Base-by-base conservation (phyloP, 1,140 invertebrate genomes). In the Drosophila santomea region DNA sequence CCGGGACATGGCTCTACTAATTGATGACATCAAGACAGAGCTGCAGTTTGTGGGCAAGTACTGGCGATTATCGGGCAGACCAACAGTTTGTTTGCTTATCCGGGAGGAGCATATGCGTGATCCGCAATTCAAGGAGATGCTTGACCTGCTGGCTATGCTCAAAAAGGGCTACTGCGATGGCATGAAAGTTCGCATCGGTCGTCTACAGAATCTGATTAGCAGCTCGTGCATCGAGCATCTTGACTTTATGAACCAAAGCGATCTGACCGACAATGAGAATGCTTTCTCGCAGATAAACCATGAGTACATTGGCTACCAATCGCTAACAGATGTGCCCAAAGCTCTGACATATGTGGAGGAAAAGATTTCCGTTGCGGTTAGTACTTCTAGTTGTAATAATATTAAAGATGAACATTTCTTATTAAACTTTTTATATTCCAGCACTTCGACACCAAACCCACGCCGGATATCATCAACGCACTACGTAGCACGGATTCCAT, bases 21-120 rank as follows among this genome's bases (percentile, higher is more conserved):
- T 99, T 64, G 91, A 99, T 92, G 98, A 99, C 90, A 98, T 99
- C 55, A 99, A 99, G 94, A 99, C 98, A 47, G 99, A 99, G 93
- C 93, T 99, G 12, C 97, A 98, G 90, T 99, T 99, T 93, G 96
- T 99, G 68, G 94, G 94, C 44, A 93, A 93, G 91, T 99, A 99
- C 92, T 99, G 99, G 99, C 95, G 99, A 77, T 93, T 99, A 38
- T 98, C 97, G 5, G 99, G 99, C 4, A 94, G 99, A 52, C 99
- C 99, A 1, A 99, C 99, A 0, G 98, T 99, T 62, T 99, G 98
- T 91, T 94, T 99, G 71, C 93, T 99, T 4, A 97, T 99, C 54
- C 94, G 98, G 58, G 98, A 99, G 93, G 98, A 99, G 85, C 98
- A 99, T 90, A 98, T 99, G 96, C 95, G 98, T 68, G 98, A 99